Percentiles rank a stretch among this genome's conserved stretches.
These are phyloP conservation scores for Nasonia vitripennis DNA, from an alignment of 1,140 invertebrate genomes.

Conservation along the genomic window DNA sequence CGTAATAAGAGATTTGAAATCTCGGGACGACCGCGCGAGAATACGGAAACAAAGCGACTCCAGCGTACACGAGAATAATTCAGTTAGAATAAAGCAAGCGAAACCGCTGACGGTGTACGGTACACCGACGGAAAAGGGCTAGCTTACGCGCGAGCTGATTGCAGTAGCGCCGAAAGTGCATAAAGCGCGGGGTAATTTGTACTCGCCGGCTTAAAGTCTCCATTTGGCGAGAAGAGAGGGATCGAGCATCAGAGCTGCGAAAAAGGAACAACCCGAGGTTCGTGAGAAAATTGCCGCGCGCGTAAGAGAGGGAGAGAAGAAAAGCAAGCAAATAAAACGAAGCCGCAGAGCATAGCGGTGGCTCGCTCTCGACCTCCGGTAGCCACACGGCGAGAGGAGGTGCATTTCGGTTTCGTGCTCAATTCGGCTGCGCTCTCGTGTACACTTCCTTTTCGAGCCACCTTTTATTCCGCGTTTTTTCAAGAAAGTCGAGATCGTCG, in stretches of 20 bases:
- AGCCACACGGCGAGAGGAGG: background rate
- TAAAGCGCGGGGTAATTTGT: constrained; percentile 28
- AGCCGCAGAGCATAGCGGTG: background rate
- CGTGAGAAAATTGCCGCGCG: constrained; percentile 12
- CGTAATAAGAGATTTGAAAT: too few relatives aligned
- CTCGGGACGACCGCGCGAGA: too few relatives aligned
- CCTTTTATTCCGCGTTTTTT: background rate
- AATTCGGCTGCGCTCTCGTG: background rate
- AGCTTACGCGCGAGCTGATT: background rate
- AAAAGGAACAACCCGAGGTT: background rate
- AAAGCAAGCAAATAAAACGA: constrained; percentile 28
- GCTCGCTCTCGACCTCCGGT: background rate
- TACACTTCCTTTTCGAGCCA: background rate
- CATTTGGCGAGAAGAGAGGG: constrained; percentile 28
- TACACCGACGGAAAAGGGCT: background rate
- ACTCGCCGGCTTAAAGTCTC: constrained; percentile 18
- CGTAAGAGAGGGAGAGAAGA: background rate
- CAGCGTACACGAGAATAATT: background rate
- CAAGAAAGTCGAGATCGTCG: background rate
- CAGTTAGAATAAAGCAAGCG: background rate
- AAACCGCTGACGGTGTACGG: background rate
- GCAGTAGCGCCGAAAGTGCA: background rate
- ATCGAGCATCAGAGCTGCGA: background rate
- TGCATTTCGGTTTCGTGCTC: constrained; percentile 41
- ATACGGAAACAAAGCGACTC: too few relatives aligned